Percentiles rank a stretch among this genome's conserved stretches.
Evolutionary conservation across 2,888 invertebrate species (phyloP).

Genomic region (Diplolepis rosae): DNA sequence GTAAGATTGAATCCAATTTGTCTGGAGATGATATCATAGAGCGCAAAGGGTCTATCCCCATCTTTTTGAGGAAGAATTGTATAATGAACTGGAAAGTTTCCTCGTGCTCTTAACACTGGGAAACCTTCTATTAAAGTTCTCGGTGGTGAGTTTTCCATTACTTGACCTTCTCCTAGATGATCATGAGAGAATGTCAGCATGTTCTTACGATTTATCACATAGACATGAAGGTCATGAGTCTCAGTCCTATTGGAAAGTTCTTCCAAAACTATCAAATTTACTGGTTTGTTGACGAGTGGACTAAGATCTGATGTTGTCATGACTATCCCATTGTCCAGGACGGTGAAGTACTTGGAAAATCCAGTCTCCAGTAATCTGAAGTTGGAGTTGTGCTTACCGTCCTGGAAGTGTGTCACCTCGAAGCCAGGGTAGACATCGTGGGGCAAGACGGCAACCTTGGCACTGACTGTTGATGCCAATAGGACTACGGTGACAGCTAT

Average conservation of each 20-base stretch:
- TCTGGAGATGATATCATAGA: conserved; percentile 79
- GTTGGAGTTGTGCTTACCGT: conserved; percentile 75
- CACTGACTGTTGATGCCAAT: conserved; percentile 49
- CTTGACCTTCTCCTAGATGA: conserved; percentile 80
- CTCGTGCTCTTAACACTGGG: conserved; percentile 83
- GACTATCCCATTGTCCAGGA: conserved; percentile 89
- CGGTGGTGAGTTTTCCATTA: conserved; percentile 84
- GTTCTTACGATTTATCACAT: conserved; percentile 87
- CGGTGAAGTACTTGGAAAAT: conserved; percentile 89
- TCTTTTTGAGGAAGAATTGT: conserved; percentile 84
- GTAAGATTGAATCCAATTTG: conserved; percentile 73
- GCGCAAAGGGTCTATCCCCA: conserved; percentile 78
- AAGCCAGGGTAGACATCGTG: conserved; percentile 94
- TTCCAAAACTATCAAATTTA: conserved; percentile 87
- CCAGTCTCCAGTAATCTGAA: conserved; percentile 85
- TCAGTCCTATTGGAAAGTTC: conserved; percentile 87
- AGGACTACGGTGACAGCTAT: conserved; percentile 56
- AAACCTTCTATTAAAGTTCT: conserved; percentile 84
- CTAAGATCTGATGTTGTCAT: conserved; percentile 93
- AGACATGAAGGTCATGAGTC: conserved; percentile 86
- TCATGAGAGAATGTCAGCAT: conserved; percentile 86
- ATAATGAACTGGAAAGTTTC: conserved; percentile 83
- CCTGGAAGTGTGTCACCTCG: conserved; percentile 86
- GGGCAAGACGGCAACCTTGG: conserved; percentile 80
- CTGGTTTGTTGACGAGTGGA: conserved; percentile 86